phyloP scores from a whole-genome alignment of 2,113 vertebrate genomes.

The Cryptomyrus ogoouensis region DNA sequence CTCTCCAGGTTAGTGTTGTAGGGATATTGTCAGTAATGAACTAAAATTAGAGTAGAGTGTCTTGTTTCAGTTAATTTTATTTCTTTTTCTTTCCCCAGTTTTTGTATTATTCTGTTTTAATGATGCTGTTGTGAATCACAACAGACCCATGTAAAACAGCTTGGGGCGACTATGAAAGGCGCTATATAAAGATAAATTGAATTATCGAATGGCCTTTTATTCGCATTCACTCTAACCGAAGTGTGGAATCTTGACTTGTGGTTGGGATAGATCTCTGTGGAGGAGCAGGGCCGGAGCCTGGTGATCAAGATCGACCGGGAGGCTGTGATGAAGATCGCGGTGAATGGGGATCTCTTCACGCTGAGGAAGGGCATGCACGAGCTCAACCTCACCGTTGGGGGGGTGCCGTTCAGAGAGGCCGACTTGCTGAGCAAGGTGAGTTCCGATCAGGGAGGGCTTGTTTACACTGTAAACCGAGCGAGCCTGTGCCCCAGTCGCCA shows the following conservation, averaged over 20 bases:
- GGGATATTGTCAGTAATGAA: background rate
- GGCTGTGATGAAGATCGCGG: conserved; percentile 94
- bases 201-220: background rate
- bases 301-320: conserved; percentile 90
- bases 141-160: background rate
- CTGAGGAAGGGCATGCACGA: conserved; percentile 78
- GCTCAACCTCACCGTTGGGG: conserved; percentile 89
- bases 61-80: background rate
- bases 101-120: background rate
- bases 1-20: background rate
- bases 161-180: background rate
- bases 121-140: background rate
- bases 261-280: conserved; percentile 78
- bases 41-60: background rate
- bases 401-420: conserved; percentile 79
- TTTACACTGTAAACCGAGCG: background rate
- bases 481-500: background rate
- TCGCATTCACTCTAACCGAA: background rate
- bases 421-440: conserved; percentile 77
- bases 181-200: background rate
- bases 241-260: background rate
- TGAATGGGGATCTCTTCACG: conserved; percentile 81
- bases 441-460: background rate
- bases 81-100: background rate
- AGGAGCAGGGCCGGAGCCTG: conserved; percentile 81